phyloP scores from a whole-genome alignment of 2,113 vertebrate genomes.

The Campylomormyrus tamandua region DNA sequence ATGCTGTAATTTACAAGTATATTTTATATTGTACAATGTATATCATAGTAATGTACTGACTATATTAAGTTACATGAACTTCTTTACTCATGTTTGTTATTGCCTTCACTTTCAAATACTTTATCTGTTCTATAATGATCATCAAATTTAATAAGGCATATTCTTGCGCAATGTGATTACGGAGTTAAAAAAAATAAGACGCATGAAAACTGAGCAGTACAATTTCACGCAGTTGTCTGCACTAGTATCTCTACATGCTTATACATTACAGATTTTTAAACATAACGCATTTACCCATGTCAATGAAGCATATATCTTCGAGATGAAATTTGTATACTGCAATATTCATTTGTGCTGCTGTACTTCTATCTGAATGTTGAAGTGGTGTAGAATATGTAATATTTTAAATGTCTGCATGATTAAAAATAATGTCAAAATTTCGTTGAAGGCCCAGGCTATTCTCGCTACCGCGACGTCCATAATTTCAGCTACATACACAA shows the following conservation, averaged over 20 bases:
- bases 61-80: not conserved
- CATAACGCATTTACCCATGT: not conserved
- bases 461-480: not conserved
- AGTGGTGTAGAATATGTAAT: not conserved
- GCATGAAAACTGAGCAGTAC: not conserved
- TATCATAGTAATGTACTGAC: not conserved
- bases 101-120: not conserved
- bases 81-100: not conserved
- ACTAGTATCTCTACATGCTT: not conserved
- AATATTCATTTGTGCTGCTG: not conserved
- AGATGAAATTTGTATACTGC: not conserved
- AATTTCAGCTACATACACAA: not conserved
- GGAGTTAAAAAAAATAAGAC: not conserved
- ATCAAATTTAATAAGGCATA: not conserved
- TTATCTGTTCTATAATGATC: not conserved
- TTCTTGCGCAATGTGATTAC: not conserved
- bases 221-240: not conserved
- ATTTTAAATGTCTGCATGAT: not conserved
- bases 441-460: not conserved
- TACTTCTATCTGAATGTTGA: not conserved
- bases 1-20: not conserved
- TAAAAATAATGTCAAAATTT: not conserved
- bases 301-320: not conserved
- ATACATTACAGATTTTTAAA: not conserved
- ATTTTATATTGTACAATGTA: not conserved